A percentile compares a stretch with the other conserved stretches of the same genome.
phyloP scores from a whole-genome alignment of 2,113 vertebrate genomes.

The Cercopithecus mona region DNA sequence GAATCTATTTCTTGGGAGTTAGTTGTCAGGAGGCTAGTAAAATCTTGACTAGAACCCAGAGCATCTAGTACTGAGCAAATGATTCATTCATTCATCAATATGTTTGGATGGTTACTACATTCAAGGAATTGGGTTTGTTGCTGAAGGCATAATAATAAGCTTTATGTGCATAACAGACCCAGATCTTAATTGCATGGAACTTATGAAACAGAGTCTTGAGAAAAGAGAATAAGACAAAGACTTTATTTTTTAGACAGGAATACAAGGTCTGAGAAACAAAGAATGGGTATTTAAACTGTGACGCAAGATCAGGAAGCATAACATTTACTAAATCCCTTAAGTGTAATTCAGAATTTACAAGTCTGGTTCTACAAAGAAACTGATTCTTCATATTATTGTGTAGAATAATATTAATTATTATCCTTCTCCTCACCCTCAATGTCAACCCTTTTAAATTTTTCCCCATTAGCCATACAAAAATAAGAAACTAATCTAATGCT shows the following conservation, averaged over 20 bases:
- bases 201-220: not conserved
- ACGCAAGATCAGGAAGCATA: not conserved
- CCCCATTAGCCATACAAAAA: not conserved
- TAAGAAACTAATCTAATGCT: not conserved
- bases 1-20: not conserved
- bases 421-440: not conserved
- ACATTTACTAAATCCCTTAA: not conserved
- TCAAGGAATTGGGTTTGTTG: not conserved
- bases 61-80: not conserved
- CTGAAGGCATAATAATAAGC: not conserved
- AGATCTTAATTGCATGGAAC: not conserved
- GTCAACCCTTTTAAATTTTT: not conserved
- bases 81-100: not conserved
- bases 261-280: not conserved
- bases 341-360: not conserved
- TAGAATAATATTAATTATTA: not conserved
- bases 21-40: not conserved
- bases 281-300: not conserved
- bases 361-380: not conserved
- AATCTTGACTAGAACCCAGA: not conserved
- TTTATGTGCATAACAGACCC: not conserved
- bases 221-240: not conserved
- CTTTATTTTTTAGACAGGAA: not conserved
- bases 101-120: not conserved
- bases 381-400: not conserved